Evolutionary conservation across 2,888 invertebrate species (phyloP).

Genomic region (Clunio marinus): DNA sequence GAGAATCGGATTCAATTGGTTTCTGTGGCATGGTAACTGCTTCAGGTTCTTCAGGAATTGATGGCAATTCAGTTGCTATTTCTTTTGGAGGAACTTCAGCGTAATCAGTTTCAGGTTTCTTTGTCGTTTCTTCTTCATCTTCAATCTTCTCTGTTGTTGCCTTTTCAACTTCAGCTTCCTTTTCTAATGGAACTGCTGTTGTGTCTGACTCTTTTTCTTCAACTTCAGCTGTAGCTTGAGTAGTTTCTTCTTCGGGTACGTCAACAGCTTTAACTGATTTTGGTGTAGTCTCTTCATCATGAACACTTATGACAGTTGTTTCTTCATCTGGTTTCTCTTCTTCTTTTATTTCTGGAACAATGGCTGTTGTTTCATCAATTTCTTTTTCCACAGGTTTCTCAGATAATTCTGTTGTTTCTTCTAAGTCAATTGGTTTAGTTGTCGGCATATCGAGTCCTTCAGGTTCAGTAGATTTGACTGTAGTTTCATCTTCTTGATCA

Average conservation of each 20-base stretch:
- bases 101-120: slow-evolving; percentile 37
- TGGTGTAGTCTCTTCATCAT: too few species aligned
- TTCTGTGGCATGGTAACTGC: slow-evolving; percentile 26
- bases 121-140: slow-evolving; percentile 40
- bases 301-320: too few species aligned
- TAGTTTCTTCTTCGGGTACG: neutral
- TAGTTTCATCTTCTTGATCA: slow-evolving; percentile 39
- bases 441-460: neutral
- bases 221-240: neutral
- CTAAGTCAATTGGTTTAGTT: neutral
- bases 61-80: slow-evolving; percentile 40
- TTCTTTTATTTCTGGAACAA: slow-evolving; percentile 26
- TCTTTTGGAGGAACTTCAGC: slow-evolving; percentile 40
- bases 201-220: neutral
- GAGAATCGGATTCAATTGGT: slow-evolving; percentile 40
- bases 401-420: neutral
- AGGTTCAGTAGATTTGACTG: slow-evolving; percentile 23
- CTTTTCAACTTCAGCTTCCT: neutral
- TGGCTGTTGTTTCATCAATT: slow-evolving; percentile 10
- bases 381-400: neutral
- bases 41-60: slow-evolving; percentile 36
- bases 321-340: too few species aligned
- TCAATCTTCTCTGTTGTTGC: slow-evolving; percentile 39
- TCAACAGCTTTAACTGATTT: neutral
- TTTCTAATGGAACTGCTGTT: neutral